Evolutionary conservation across 1,140 invertebrate genomes (phyloP).

Genomic region (Pissodes strobi): DNA sequence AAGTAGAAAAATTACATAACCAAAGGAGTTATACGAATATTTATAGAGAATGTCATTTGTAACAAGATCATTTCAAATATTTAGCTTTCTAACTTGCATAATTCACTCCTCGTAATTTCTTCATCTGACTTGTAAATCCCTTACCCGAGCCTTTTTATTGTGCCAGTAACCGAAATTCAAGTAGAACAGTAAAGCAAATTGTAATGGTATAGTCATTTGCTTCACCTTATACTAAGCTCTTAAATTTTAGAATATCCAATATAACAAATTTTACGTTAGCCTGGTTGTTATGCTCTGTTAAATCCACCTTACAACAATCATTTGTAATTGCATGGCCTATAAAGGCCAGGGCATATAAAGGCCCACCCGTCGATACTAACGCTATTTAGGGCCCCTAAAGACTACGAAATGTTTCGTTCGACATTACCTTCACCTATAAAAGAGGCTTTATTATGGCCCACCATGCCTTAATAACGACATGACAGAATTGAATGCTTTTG

Average conservation of each 20-base stretch:
- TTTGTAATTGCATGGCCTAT: constrained; percentile 55
- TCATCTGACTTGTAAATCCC: constrained; percentile 33
- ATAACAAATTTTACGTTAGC: constrained; percentile 50
- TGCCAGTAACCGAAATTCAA: constrained; percentile 30
- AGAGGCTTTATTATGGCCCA: constrained; percentile 43
- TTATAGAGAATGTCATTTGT: no score
- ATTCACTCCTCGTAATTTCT: background rate
- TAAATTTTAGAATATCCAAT: constrained; percentile 51
- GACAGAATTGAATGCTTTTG: constrained; percentile 29
- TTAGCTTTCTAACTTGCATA: no score
- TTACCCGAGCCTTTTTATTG: constrained; percentile 18
- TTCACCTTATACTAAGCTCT: constrained; percentile 35
- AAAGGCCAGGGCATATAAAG: constrained; percentile 51
- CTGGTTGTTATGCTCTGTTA: constrained; percentile 46
- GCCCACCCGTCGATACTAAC: constrained; percentile 46
- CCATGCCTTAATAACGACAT: constrained; percentile 47
- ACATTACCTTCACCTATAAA: constrained; percentile 51
- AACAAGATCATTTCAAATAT: background rate
- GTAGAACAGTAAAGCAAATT: constrained; percentile 20
- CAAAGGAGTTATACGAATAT: no score
- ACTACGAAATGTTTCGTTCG: constrained; percentile 44
- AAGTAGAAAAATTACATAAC: no score
- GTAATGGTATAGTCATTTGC: constrained; percentile 24
- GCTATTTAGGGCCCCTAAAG: constrained; percentile 52
- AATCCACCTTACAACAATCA: constrained; percentile 55